Evolutionary conservation across 2,113 vertebrate genomes (phyloP), one percentile per base, ranked within the genome.

Genomic region (Epinephelus fuscoguttatus): DNA sequence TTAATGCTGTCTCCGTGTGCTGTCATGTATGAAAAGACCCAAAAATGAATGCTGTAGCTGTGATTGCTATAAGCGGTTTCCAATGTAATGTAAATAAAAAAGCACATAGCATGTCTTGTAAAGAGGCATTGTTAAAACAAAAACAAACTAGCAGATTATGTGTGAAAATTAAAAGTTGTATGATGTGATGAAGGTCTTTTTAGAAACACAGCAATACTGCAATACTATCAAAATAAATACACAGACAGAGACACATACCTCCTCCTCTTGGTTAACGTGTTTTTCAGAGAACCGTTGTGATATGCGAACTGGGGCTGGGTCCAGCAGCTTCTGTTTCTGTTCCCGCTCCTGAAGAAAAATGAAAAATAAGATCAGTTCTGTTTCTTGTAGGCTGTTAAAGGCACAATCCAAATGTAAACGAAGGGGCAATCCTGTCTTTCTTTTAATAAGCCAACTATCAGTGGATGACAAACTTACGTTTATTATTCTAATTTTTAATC

Each of bases 311-410:
- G 95, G 94, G 23, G 94, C 89, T 68, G 96, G 96, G 59, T 97
- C 95, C 81, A 95, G 81, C n/a, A 95, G 89, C 91, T 96, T 97
- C 93, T 95, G 94, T 85, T 96, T 96, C 86, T 96, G 94, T 92
- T 95, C 96, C 74, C 95, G 97, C 91, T 97, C 97, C 97, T 98
- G 61, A 52, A 82, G 47, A 57, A 40, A 50, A 57, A 53, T 49
- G 50, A 13, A 15, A 68, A 15, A 37, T 55, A 61, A 33, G 5
- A 61, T 70, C 18, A 74, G 0, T 14, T 74, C 8, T 57, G 61
- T 17, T 63, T 9, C 53, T 40, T 6, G 25, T 19, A 52, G 10
- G 8, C 18, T 2, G 3, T 50, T 42, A 52, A 40, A 64, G 21
- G 17, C 19, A 49, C 15, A 61, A 37, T 55, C 25, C 67, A 59